Conservation (phyloP, 2,113 vertebrate genomes). For the Paraplagusia blochii region DNA sequence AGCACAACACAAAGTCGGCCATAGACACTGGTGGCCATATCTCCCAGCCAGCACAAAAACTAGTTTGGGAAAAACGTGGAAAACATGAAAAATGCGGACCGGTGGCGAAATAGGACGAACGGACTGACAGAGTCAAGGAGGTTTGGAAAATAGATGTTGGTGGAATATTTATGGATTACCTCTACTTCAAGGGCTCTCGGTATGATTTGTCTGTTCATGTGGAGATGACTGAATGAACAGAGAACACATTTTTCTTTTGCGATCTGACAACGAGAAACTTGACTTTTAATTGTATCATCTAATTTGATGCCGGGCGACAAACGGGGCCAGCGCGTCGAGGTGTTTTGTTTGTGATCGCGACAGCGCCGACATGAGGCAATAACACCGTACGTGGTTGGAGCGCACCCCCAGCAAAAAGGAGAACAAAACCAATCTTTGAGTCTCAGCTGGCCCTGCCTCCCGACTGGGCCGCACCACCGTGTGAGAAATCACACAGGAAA, state of each 20-base stretch:
- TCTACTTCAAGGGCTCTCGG: slow-evolving; percentile 6
- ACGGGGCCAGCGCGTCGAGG: slow-evolving; percentile 26
- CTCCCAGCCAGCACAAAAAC: slow-evolving; percentile 84
- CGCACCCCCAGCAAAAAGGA: slow-evolving; percentile 88
- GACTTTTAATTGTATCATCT: no score
- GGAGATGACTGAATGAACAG: neutral
- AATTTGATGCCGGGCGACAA: neutral
- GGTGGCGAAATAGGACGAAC: slow-evolving; percentile 27
- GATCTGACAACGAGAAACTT: no score
- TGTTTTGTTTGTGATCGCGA: slow-evolving; percentile 57
- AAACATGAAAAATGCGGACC: slow-evolving; percentile 58
- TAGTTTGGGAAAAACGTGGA: slow-evolving; percentile 56
- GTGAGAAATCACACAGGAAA: slow-evolving; percentile 95
- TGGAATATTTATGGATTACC: neutral
- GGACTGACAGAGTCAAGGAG: slow-evolving; percentile 29
- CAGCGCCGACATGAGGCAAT: slow-evolving; percentile 66
- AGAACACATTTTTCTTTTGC: no score
- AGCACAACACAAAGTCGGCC: slow-evolving; percentile 83
- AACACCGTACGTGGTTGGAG: slow-evolving; percentile 93
- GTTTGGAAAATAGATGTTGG: slow-evolving; percentile 29
- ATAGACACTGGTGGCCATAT: slow-evolving; percentile 86
- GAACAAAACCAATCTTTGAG: slow-evolving; percentile 99
- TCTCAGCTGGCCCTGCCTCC: slow-evolving; percentile 97
- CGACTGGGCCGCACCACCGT: slow-evolving; percentile 93
- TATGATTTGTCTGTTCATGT: neutral